Conservation (phyloP, 2,888 invertebrate species). For the Anthophora plumipes region DNA sequence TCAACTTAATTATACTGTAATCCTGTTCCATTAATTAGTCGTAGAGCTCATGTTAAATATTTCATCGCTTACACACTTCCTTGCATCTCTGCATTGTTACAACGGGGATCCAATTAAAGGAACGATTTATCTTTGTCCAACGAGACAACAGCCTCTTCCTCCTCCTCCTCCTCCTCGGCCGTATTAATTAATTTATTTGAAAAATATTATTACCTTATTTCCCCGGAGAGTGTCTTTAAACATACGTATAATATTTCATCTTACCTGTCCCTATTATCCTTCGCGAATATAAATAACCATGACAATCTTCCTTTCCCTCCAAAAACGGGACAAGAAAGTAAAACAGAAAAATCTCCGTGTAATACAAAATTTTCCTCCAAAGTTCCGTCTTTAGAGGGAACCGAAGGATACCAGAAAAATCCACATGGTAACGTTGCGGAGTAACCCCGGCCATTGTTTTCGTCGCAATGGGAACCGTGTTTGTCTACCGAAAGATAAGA, state of each 20-base stretch:
- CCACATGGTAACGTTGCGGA: not conserved
- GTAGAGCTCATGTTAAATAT: constrained; percentile 39
- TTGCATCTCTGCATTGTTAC: constrained; percentile 34
- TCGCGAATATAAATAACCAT: not conserved
- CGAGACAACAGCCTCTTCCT: constrained; percentile 25
- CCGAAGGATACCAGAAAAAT: constrained; percentile 6
- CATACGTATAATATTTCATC: not conserved
- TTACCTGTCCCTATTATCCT: not conserved
- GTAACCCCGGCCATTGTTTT: constrained; percentile 33
- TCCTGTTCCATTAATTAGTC: constrained; percentile 49
- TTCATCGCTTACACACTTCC: constrained; percentile 37
- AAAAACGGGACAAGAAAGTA: too few relatives aligned
- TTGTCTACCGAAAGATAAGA: constrained; percentile 41
- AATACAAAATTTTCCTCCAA: not conserved
- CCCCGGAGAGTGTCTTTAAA: not conserved
- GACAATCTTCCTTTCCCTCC: not conserved
- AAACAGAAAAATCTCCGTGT: not conserved
- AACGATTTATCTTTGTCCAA: constrained; percentile 53
- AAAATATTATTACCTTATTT: constrained; percentile 25
- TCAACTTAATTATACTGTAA: constrained; percentile 42
- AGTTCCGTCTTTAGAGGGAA: not conserved
- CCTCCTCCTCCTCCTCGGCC: too few relatives aligned
- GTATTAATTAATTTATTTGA: constrained; percentile 38
- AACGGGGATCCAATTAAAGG: constrained; percentile 45
- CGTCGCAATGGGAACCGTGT: constrained; percentile 22